These are phyloP conservation scores for Chrosomus eos DNA, from an alignment of 2,797 vertebrate species.

Conservation along the genomic window DNA sequence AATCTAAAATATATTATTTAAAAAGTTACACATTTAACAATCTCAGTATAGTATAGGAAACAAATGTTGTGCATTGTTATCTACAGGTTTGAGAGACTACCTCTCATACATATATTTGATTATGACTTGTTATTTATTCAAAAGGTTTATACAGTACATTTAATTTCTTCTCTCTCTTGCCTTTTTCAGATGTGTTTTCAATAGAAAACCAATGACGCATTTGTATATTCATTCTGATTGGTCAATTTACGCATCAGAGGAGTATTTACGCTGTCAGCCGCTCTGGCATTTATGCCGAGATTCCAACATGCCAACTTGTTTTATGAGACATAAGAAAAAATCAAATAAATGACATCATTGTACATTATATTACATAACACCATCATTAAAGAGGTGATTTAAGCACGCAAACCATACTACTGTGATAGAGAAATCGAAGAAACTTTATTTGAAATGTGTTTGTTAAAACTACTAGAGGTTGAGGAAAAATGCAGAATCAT, in stretches of 20 bases:
- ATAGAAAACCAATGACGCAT: background rate
- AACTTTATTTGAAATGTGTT: background rate
- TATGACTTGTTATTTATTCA: background rate
- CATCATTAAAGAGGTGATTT: background rate
- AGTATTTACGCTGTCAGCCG: background rate
- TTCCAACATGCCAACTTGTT: background rate
- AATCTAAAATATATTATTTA: background rate
- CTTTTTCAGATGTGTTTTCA: constrained; percentile 11
- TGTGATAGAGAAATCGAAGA: background rate
- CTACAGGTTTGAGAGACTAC: background rate
- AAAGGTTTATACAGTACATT: background rate
- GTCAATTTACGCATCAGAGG: background rate
- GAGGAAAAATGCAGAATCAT: background rate
- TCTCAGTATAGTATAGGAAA: background rate
- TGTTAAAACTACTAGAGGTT: background rate
- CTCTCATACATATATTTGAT: constrained; percentile 1
- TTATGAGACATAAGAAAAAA: constrained; percentile 1
- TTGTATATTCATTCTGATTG: constrained; percentile 18
- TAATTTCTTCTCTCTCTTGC: background rate
- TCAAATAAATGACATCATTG: background rate
- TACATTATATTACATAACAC: background rate
- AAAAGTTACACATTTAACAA: background rate
- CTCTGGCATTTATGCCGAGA: background rate
- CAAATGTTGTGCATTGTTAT: background rate
- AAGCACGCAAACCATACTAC: background rate